Evolutionary conservation across 1,140 invertebrate species (phyloP).

Genomic region (Zeugodacus cucurbitae): DNA sequence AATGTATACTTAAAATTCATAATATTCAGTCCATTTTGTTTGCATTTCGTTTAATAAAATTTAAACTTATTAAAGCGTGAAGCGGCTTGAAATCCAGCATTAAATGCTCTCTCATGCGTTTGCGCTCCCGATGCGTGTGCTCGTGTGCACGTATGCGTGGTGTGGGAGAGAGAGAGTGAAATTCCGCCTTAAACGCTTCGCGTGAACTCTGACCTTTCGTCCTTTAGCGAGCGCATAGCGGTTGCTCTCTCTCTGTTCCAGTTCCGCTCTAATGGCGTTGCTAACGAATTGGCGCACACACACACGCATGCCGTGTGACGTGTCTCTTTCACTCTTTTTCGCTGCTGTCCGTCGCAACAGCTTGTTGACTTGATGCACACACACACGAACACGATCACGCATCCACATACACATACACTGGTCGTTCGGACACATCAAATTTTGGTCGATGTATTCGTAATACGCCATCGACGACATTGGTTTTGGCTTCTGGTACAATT

Average conservation of each 20-base stretch:
- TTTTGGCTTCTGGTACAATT: not conserved
- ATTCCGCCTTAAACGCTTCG: not conserved
- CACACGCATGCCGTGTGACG: not conserved
- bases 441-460: not conserved
- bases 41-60: slow-evolving; percentile 55
- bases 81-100: slow-evolving; percentile 54
- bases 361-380: not conserved
- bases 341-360: not conserved
- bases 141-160: not conserved
- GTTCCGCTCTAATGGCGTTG: not conserved
- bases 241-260: not conserved
- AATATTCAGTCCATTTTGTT: slow-evolving; percentile 66
- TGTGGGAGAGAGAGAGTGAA: not conserved
- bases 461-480: not conserved
- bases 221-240: not conserved
- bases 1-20: slow-evolving; percentile 66
- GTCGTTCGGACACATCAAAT: not conserved
- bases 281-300: not conserved
- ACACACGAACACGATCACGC: not conserved
- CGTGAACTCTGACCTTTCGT: not conserved
- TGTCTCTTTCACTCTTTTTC: not conserved
- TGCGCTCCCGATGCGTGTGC: slow-evolving; percentile 2
- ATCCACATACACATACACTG: not conserved
- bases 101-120: slow-evolving; percentile 39
- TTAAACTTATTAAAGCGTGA: slow-evolving; percentile 61